Conservation (phyloP, 2,888 invertebrate species). For the Leptopilina drosophilae region DNA sequence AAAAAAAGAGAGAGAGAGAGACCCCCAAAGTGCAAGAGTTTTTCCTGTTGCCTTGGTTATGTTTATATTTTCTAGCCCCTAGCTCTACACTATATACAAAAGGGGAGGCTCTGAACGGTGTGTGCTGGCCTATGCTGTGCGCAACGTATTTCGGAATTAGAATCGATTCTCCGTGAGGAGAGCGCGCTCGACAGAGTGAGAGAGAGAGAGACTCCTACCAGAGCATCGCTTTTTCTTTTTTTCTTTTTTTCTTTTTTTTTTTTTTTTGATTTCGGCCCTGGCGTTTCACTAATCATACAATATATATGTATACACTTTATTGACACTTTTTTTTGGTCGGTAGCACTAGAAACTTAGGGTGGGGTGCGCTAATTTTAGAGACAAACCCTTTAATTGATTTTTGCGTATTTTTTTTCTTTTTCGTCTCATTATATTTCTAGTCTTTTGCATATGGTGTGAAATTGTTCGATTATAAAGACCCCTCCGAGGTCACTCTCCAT, state of each 20-base stretch:
- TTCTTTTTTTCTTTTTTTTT: background rate
- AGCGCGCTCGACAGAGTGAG: no score
- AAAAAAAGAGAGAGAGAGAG: background rate
- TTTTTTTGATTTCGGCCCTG: background rate
- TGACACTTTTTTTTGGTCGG: no score
- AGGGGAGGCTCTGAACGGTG: constrained; percentile 21
- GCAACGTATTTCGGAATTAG: constrained; percentile 40
- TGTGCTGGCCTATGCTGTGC: constrained; percentile 13
- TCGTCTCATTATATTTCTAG: no score
- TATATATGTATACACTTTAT: no score
- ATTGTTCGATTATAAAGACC: no score
- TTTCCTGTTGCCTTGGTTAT: constrained; percentile 39
- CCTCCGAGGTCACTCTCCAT: no score
- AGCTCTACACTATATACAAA: background rate
- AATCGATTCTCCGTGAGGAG: constrained; percentile 20
- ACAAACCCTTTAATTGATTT: no score
- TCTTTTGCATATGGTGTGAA: no score
- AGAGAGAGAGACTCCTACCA: background rate
- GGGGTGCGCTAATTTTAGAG: constrained; percentile 21
- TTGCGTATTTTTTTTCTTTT: no score
- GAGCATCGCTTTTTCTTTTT: background rate
- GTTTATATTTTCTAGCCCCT: constrained; percentile 36
- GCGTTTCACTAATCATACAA: no score
- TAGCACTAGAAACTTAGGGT: no score
- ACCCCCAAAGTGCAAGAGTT: constrained; percentile 30